phyloP scores from a whole-genome alignment of 2,113 vertebrate species.

The Xiphophorus couchianus region DNA sequence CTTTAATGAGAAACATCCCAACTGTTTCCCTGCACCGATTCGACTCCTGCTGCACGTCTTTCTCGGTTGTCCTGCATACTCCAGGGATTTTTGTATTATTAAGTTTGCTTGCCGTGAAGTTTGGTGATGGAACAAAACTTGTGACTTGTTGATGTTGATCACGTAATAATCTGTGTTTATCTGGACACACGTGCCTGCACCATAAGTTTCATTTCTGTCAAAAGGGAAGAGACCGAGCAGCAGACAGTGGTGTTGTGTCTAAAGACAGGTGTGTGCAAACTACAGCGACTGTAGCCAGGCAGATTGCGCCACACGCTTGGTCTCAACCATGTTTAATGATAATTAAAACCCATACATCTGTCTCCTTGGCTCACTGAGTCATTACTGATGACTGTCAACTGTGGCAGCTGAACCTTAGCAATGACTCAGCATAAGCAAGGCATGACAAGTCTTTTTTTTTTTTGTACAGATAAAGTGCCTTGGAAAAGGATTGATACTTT shows the following conservation, averaged over 20 bases:
- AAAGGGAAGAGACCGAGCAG: constrained; percentile 43
- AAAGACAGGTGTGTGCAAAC: not conserved
- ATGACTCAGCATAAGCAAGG: not conserved
- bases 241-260: not conserved
- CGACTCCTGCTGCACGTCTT: not conserved
- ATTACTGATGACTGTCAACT: not conserved
- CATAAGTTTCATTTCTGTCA: constrained; percentile 70
- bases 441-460: not conserved
- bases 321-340: too few species aligned
- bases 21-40: not conserved
- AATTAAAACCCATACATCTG: not conserved
- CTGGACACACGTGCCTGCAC: not conserved
- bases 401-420: not conserved
- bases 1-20: constrained; percentile 2
- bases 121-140: not conserved
- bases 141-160: not conserved
- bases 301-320: not conserved
- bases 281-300: fast-evolving
- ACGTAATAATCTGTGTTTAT: not conserved
- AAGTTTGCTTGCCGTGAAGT: not conserved
- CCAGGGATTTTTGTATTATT: not conserved
- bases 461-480: not conserved
- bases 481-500: not conserved
- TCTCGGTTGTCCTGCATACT: fast-evolving
- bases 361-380: not conserved